phyloP scores from a whole-genome alignment of 2,888 invertebrate species.

The Rhagium mordax region DNA sequence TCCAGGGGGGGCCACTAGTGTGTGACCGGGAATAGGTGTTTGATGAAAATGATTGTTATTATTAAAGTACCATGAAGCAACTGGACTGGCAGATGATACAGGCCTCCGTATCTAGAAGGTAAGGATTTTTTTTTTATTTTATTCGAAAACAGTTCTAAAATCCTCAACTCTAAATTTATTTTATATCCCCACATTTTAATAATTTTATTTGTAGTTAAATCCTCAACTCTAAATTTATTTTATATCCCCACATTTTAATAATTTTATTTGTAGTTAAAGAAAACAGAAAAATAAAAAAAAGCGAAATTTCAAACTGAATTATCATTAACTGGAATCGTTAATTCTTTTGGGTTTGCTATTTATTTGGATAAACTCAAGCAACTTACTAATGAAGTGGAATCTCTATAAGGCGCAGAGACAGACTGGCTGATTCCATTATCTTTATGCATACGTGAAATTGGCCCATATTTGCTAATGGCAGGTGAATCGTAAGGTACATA shows the following conservation, averaged over 20 bases:
- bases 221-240: too few relatives aligned
- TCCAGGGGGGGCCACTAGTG: conserved; percentile 59
- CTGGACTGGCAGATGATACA: conserved; percentile 69
- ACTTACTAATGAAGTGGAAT: conserved; percentile 65
- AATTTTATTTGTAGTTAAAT: too few relatives aligned
- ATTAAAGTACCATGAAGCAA: conserved; percentile 71
- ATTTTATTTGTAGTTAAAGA: too few relatives aligned
- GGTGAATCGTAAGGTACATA: conserved; percentile 80
- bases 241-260: too few relatives aligned
- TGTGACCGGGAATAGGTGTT: conserved; percentile 60
- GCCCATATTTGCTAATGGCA: conserved; percentile 79
- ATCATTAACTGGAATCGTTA: too few relatives aligned
- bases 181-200: too few relatives aligned
- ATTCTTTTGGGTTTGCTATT: background rate
- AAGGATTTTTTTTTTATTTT: too few relatives aligned
- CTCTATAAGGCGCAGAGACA: conserved; percentile 63
- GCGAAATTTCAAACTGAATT: too few relatives aligned
- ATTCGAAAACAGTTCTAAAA: too few relatives aligned
- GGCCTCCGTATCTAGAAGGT: conserved; percentile 68
- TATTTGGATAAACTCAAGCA: conserved; percentile 42
- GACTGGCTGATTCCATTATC: conserved; percentile 60
- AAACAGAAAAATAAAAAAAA: too few relatives aligned
- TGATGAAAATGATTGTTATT: conserved; percentile 63
- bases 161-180: too few relatives aligned
- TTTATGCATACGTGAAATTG: conserved; percentile 75